Evolutionary conservation across 2,888 invertebrate species (phyloP).

Genomic region (Nysson spinosus): DNA sequence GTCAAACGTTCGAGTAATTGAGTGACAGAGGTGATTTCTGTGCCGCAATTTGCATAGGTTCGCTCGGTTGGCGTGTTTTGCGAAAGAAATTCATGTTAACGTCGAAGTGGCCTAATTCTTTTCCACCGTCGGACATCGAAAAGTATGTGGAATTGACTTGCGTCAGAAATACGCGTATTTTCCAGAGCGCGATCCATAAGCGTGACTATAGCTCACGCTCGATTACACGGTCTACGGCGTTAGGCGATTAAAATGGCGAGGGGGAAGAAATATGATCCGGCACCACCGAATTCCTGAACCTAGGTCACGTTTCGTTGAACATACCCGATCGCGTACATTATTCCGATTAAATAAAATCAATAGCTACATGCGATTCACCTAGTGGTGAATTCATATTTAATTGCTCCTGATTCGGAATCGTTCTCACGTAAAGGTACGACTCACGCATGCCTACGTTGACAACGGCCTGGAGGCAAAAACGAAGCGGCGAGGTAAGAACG

Average conservation of each 20-base stretch:
- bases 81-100: conserved; percentile 52
- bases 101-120: conserved; percentile 55
- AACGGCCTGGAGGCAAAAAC: conserved; percentile 40
- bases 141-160: conserved; percentile 35
- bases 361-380: conserved; percentile 15
- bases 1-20: conserved; percentile 50
- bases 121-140: conserved; percentile 30
- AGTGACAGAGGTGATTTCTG: conserved; percentile 52
- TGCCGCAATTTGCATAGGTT: conserved; percentile 57
- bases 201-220: conserved; percentile 17
- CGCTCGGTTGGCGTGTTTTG: conserved; percentile 45
- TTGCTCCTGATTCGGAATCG: conserved; percentile 12
- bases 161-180: conserved; percentile 38
- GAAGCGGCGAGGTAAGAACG: conserved; percentile 8
- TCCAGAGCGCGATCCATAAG: conserved; percentile 21
- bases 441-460: conserved; percentile 25
- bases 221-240: too few relatives aligned
- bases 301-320: too few relatives aligned
- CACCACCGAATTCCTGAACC: too few relatives aligned
- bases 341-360: neutral
- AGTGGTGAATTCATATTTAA: conserved; percentile 3
- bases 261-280: conserved; percentile 1
- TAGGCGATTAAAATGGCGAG: too few relatives aligned
- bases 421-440: conserved; percentile 24
- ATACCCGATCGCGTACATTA: neutral